phyloP scores from a whole-genome alignment of 2,113 vertebrate species.

The Thalassarche chlororhynchos region DNA sequence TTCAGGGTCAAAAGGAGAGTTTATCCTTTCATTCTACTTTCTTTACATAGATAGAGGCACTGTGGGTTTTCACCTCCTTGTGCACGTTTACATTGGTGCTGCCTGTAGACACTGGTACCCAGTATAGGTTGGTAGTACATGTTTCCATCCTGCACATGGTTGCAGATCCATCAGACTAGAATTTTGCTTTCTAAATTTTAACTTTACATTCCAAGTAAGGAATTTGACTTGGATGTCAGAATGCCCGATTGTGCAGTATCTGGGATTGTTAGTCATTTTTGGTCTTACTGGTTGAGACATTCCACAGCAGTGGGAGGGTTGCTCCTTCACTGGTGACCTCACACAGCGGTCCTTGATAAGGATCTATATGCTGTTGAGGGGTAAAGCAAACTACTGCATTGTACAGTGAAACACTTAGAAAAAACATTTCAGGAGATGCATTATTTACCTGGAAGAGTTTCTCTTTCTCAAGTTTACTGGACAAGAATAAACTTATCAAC shows the following conservation, averaged over 20 bases:
- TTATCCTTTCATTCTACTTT: not conserved
- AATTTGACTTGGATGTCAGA: not conserved
- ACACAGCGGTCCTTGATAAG: not conserved
- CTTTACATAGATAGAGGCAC: not conserved
- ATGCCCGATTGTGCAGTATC: rapidly evolving
- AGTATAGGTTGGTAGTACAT: not conserved
- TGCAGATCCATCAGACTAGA: not conserved
- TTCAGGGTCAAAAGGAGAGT: not conserved
- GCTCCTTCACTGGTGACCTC: not conserved
- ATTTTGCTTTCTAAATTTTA: not conserved
- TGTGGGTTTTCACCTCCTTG: not conserved
- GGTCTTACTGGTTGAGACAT: not conserved
- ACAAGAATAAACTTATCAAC: not conserved
- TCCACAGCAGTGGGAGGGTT: not conserved
- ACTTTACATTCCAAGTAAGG: not conserved
- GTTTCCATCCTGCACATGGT: rapidly evolving
- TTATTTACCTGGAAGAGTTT: not conserved
- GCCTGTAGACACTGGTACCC: not conserved
- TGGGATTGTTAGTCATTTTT: not conserved
- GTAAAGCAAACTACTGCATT: not conserved
- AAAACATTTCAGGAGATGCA: not conserved
- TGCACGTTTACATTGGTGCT: not conserved
- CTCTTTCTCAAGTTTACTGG: not conserved
- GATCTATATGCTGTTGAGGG: not conserved
- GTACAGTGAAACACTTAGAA: not conserved